Conservation (phyloP, 2,797 vertebrate species). For the Schizopygopsis pylzovi region DNA sequence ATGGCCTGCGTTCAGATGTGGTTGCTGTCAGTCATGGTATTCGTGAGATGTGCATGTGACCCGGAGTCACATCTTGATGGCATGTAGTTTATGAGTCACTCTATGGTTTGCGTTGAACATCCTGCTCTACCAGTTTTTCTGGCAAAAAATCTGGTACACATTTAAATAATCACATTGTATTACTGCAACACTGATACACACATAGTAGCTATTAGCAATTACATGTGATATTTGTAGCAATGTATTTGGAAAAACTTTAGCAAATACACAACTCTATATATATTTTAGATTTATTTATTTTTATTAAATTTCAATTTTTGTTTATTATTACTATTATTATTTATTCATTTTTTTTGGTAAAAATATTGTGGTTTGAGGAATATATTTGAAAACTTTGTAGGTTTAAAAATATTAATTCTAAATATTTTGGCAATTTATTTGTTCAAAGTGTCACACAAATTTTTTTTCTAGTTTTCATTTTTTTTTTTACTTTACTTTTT, state of each 20-base stretch:
- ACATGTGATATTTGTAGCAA: background rate
- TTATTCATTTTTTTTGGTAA: background rate
- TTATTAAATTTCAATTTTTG: background rate
- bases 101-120: background rate
- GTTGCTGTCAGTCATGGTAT: background rate
- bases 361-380: background rate
- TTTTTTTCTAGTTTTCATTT: background rate
- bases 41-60: background rate
- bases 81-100: background rate
- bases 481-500: background rate
- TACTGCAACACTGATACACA: background rate
- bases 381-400: background rate
- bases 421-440: background rate
- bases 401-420: no score
- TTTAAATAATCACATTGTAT: background rate
- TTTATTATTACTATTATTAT: background rate
- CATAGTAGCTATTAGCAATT: background rate
- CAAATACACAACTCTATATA: background rate
- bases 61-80: background rate
- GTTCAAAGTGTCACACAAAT: background rate
- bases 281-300: background rate
- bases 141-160: background rate
- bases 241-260: background rate
- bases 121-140: conserved; percentile 25
- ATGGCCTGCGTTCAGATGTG: background rate